These are phyloP conservation scores for Apostichopus leukothele DNA, from an alignment of 53 echinoderm and acorn worm genomes.

Conservation along the genomic window DNA sequence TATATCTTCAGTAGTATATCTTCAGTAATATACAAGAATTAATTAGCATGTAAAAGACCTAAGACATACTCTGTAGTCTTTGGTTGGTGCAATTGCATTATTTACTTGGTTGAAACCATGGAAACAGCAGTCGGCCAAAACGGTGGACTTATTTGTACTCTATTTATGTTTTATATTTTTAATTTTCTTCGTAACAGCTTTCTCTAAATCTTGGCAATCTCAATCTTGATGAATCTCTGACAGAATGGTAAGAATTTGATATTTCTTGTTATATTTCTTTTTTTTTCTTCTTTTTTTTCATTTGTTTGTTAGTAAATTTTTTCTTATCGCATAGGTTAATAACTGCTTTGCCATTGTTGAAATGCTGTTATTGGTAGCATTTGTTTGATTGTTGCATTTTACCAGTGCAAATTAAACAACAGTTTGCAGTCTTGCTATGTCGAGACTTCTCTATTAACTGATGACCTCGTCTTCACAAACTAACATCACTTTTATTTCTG, in stretches of 20 bases:
- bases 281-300: not conserved
- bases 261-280: not conserved
- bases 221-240: slow-evolving; percentile 73
- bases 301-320: too few relatives aligned
- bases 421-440: too few relatives aligned
- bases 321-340: too few relatives aligned
- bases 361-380: too few relatives aligned
- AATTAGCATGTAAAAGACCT: not conserved
- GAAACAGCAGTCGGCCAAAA: not conserved
- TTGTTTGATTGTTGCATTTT: too few relatives aligned
- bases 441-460: too few relatives aligned
- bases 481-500: too few relatives aligned
- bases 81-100: not conserved
- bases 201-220: slow-evolving; percentile 66
- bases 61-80: not conserved
- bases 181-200: slow-evolving; percentile 26
- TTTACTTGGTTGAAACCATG: not conserved
- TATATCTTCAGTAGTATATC: too few relatives aligned
- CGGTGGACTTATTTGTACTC: not conserved
- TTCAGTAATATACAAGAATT: not conserved
- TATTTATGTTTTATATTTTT: slow-evolving; percentile 2
- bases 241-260: slow-evolving; percentile 72
- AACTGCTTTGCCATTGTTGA: too few relatives aligned
- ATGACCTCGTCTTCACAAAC: too few relatives aligned
- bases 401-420: too few relatives aligned